Base-by-base conservation (phyloP, 2,797 vertebrate species). In the Loriculus beryllinus region DNA sequence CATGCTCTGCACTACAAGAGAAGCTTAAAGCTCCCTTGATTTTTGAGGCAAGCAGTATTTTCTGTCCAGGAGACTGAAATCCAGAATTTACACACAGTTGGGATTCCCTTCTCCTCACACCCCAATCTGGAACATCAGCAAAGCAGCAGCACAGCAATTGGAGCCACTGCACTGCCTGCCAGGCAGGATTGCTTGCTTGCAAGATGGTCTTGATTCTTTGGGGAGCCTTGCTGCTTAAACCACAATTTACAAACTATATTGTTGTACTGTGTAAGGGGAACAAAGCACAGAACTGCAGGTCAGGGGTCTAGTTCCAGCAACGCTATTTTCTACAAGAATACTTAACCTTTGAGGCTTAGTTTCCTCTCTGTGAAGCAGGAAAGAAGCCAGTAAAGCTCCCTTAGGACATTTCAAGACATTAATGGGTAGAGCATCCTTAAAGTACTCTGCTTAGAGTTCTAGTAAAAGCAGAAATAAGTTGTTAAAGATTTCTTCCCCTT, bases 401-500 rank as follows among this genome's bases (percentile, higher is more conserved):
- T 68, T 57, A 47, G 79, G 82, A 70, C 10, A 7, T 70, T 89
- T 83, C 42, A 89, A 77, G 42, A n/a, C 26, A 40, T 81, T 86
- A 89, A 77, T 48, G 69, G 45, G 39, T 74, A 80, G 26, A 93
- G 25, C 37, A 83, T 86, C 56, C 81, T 64, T 79, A 42, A 85
- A 87, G 52, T 40, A 82, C 23, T 49, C 69, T 80, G 43, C 31
- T n/a, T 75, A 71, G 33, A n/a, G 49, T 76, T 81, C 39, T 83
- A 78, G 65, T 84, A 86, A 92, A 92, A 69, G 60, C 45, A 93
- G 70, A 86, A 93, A 68, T 63, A 83, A 83, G 74, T 92, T 10
- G 74, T 81, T 83, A 81, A 84, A 84, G 10, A 59, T 81, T 84
- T 80, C 43, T 71, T 90, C 47, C 71, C 22, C 26, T 79, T 59